Evolutionary conservation across 2,888 invertebrate species (phyloP).

Genomic region (Strigamia transsilvanica): DNA sequence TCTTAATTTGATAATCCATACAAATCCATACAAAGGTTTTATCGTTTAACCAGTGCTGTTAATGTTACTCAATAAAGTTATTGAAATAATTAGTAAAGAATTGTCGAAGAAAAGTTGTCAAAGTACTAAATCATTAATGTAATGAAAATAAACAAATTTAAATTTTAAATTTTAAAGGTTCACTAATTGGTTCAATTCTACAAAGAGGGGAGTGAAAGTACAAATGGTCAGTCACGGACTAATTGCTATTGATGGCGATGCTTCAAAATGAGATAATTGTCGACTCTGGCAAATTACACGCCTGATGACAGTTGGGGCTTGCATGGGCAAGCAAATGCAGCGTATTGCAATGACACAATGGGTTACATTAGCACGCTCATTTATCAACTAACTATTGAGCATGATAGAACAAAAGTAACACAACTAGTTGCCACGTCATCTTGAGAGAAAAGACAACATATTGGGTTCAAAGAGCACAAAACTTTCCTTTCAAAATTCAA

Average conservation of each 20-base stretch:
- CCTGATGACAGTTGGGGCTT: constrained; percentile 48
- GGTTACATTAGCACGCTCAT: constrained; percentile 49
- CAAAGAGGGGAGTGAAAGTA: constrained; percentile 12
- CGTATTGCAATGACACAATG: constrained; percentile 47
- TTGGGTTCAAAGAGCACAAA: background rate
- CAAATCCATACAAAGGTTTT: too few species aligned
- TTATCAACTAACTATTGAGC: constrained; percentile 49
- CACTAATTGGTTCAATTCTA: constrained; percentile 44
- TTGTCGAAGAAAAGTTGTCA: constrained; percentile 4
- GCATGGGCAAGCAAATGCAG: constrained; percentile 47
- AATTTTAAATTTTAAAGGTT: constrained; percentile 28
- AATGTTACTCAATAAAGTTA: too few species aligned
- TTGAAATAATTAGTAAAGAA: background rate
- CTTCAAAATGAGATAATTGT: constrained; percentile 49
- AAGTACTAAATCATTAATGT: background rate
- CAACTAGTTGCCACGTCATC: constrained; percentile 6
- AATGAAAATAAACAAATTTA: constrained; percentile 28
- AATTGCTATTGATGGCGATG: constrained; percentile 49
- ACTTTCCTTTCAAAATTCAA: constrained; percentile 5
- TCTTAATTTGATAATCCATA: too few species aligned
- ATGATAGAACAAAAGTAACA: constrained; percentile 23
- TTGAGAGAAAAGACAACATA: background rate
- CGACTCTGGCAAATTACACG: constrained; percentile 49
- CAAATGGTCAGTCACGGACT: constrained; percentile 49
- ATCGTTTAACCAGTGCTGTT: too few species aligned